Base-by-base conservation (phyloP, 2,797 vertebrate genomes). In the Malurus leucopterus region DNA sequence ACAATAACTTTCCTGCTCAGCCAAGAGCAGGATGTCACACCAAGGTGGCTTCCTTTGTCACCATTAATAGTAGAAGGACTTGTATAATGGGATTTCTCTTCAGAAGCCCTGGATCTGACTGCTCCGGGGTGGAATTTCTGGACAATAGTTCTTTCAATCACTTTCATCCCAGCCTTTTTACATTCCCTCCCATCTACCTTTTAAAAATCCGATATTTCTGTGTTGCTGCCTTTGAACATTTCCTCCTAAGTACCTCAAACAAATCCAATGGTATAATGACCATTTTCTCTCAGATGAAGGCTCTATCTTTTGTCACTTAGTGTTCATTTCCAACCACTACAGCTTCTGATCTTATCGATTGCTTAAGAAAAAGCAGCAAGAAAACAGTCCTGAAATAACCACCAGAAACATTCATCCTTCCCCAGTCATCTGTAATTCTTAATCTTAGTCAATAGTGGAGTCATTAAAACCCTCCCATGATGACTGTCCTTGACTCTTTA, bases 281-380 rank as follows among this genome's bases (percentile, higher is more conserved):
- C 61, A 53, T 83, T 62, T 95, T 81, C 64, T 57, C 50, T 72
- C n/a, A 70, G 67, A 90, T 72, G 72, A 91, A 83, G 51, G 46
- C 57, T 89, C 49, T 67, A n/a, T 51, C 49, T 81, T 88, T 91
- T 95, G 77, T 86, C 87, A 86, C 67, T 88, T 36, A 18, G 13
- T 71, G 44, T 61, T 94, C 55, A 38, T 70, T 93, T 86, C 84
- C 53, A 80, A 17, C 84, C 77, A 77, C 44, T 86, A 47, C 59
- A 92, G 68, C 79, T 81, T 89, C 81, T 95, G 85, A 90, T 90
- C 78, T 88, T 92, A 90, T 83, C 53, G 92, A 95, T 59, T 76
- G 38, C 72, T 75, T 53, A 67, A 86, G 78, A 86, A 90, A 82
- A 91, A 82, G 85, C 65, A 70, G 73, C 32, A 75, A 65, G 71